phyloP scores from a whole-genome alignment of 2,113 vertebrate species.

The Sterrhoptilus dennistouni region DNA sequence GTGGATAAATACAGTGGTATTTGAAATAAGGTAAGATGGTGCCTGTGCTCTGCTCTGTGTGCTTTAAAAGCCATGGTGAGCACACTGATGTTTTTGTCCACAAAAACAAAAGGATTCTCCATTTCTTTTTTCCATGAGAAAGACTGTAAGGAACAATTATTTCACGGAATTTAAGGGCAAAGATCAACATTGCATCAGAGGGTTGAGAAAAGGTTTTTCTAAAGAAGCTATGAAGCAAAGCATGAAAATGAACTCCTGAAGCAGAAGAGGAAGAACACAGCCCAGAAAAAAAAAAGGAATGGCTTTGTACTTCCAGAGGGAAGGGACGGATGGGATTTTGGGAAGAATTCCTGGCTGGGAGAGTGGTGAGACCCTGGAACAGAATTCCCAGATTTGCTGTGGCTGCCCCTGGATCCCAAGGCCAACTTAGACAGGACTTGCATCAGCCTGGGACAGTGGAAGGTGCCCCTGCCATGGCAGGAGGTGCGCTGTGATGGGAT shows the following conservation, averaged over 20 bases:
- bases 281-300: not conserved
- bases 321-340: accelerated
- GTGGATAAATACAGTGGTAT: not conserved
- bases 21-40: not conserved
- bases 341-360: not conserved
- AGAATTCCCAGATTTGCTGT: not conserved
- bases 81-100: not conserved
- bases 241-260: not conserved
- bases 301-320: not conserved
- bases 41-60: not conserved
- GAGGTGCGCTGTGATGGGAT: accelerated
- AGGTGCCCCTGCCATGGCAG: not conserved
- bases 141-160: accelerated
- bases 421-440: not conserved
- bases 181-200: accelerated
- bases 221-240: not conserved
- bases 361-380: accelerated
- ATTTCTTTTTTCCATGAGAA: not conserved
- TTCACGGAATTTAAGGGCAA: accelerated
- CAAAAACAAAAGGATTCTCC: accelerated
- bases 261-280: too few relatives aligned
- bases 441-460: accelerated
- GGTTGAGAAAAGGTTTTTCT: too few relatives aligned
- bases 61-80: not conserved
- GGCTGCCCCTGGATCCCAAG: not conserved